A percentile compares a stretch with the other conserved stretches of the same genome.
Conservation (phyloP, 2,888 invertebrate species). For the Standfussiana lucernea region DNA sequence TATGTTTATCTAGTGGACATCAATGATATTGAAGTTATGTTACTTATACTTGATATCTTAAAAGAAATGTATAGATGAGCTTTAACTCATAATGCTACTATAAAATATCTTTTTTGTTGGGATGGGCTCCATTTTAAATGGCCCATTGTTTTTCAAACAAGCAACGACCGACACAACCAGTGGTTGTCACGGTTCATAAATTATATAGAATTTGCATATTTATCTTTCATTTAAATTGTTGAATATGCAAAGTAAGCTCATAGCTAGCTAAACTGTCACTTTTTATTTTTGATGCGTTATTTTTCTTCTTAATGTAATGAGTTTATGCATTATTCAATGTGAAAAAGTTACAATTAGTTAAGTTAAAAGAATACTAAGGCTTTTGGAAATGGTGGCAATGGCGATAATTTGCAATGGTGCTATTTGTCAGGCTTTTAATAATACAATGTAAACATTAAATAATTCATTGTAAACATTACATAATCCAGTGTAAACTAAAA, state of each 20-base stretch:
- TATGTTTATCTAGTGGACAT: too few species aligned
- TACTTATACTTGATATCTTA: neutral
- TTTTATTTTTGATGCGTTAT: neutral
- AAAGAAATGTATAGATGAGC: neutral
- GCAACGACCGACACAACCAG: slow-evolving; percentile 12
- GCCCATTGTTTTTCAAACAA: slow-evolving; percentile 23
- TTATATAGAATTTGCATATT: slow-evolving; percentile 30
- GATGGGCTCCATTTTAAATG: slow-evolving; percentile 14
- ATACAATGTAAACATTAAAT: neutral
- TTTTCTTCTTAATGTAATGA: neutral
- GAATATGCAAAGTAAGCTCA: slow-evolving; percentile 12
- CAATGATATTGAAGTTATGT: neutral
- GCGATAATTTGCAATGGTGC: too few species aligned
- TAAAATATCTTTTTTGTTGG: neutral
- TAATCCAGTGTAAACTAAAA: neutral
- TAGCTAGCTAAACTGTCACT: neutral
- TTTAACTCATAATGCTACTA: neutral
- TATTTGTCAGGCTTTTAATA: neutral
- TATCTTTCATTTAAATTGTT: slow-evolving; percentile 10
- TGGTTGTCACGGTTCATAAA: slow-evolving; percentile 23
- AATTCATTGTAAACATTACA: neutral
- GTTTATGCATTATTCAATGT: neutral
- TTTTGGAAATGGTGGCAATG: too few species aligned
- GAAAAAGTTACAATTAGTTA: neutral
- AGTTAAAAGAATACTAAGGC: too few species aligned